These are phyloP conservation scores for Dipodomys merriami DNA, from an alignment of 2,113 vertebrate species.

Conservation along the genomic window DNA sequence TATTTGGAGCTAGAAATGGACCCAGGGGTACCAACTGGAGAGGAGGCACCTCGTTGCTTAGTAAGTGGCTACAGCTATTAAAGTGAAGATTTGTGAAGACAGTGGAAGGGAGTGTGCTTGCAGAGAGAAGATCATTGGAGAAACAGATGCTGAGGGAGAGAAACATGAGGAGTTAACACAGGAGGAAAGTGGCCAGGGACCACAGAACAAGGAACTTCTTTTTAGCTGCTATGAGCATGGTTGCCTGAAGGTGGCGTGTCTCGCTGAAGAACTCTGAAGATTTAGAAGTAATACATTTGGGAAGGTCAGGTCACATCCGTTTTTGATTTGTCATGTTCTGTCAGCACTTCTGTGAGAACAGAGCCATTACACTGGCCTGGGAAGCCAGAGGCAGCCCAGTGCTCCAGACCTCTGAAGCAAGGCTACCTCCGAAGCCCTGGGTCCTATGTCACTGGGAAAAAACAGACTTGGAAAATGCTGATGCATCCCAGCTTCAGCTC, in stretches of 20 bases:
- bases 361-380: constrained; percentile 55
- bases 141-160: too few relatives aligned
- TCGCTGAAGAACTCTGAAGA: constrained; percentile 23
- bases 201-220: background rate
- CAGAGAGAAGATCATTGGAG: background rate
- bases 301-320: constrained; percentile 73
- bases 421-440: background rate
- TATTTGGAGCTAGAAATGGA: background rate
- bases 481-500: background rate
- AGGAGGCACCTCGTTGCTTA: background rate
- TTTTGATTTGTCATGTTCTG: constrained; percentile 73
- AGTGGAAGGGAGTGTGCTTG: background rate
- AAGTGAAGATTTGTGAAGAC: background rate
- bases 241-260: constrained; percentile 38
- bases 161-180: background rate
- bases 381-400: constrained; percentile 35
- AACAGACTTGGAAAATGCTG: background rate
- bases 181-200: background rate
- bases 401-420: background rate
- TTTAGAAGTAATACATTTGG: constrained; percentile 41
- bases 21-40: background rate
- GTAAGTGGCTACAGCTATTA: background rate
- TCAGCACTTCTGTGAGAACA: constrained; percentile 76
- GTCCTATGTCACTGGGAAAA: background rate
- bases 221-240: background rate